Percentiles rank a stretch among this genome's conserved stretches.
phyloP scores from a whole-genome alignment of 2,888 invertebrate species.

The Mycogona germanica region DNA sequence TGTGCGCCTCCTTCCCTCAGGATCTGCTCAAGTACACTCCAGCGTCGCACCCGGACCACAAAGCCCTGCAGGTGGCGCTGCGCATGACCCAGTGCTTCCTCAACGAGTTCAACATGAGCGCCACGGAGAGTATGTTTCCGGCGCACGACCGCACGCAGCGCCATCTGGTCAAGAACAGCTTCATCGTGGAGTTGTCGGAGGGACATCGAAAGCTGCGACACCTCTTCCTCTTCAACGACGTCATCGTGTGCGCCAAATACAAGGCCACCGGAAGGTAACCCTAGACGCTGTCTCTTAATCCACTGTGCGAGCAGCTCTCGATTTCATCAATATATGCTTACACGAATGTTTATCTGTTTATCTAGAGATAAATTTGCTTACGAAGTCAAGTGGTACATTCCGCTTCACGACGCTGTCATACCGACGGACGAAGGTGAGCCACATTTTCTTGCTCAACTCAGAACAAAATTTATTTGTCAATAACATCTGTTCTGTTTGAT shows the following conservation, averaged over 20 bases:
- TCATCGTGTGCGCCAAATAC: slow-evolving; percentile 89
- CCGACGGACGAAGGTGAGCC: slow-evolving; percentile 36
- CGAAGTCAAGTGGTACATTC: slow-evolving; percentile 88
- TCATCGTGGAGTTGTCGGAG: slow-evolving; percentile 82
- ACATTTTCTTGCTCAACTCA: not conserved
- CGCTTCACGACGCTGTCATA: slow-evolving; percentile 65
- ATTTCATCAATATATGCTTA: no score
- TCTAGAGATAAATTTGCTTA: slow-evolving; percentile 76
- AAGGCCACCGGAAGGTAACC: slow-evolving; percentile 40
- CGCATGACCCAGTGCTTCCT: slow-evolving; percentile 81
- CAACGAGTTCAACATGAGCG: slow-evolving; percentile 75
- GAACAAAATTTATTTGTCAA: no score
- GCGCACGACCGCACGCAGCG: slow-evolving; percentile 67
- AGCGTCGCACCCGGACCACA: slow-evolving; percentile 34
- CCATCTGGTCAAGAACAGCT: slow-evolving; percentile 84
- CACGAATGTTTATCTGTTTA: slow-evolving; percentile 22
- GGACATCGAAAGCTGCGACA: slow-evolving; percentile 80
- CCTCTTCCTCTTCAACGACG: slow-evolving; percentile 87
- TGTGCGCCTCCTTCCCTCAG: no score
- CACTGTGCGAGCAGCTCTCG: no score
- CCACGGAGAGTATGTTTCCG: slow-evolving; percentile 71
- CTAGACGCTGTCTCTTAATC: not conserved
- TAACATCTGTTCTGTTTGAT: no score
- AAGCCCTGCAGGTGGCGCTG: slow-evolving; percentile 34
- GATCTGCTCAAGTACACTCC: slow-evolving; percentile 39